Percentiles rank a stretch among this genome's conserved stretches.
phyloP scores from a whole-genome alignment of 2,797 vertebrate species.

The Lepilemur septentrionalis region DNA sequence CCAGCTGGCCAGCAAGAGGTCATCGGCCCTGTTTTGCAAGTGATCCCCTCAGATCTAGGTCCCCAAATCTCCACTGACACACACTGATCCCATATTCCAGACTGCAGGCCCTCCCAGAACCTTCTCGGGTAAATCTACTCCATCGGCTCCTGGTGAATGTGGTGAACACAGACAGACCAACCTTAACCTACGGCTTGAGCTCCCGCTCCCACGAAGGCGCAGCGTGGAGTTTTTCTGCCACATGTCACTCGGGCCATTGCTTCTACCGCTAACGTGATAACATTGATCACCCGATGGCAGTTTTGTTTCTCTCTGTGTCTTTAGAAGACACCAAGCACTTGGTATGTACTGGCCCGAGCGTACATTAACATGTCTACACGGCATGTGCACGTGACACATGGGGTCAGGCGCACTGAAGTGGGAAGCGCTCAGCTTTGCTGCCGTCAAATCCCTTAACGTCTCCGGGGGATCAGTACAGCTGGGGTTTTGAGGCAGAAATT shows the following conservation, averaged over 20 bases:
- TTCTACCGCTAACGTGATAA: fast-evolving
- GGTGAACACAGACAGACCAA: neutral
- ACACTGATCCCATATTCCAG: neutral
- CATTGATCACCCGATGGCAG: neutral
- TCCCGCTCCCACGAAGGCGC: neutral
- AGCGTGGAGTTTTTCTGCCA: fast-evolving
- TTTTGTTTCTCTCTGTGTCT: neutral
- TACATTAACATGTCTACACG: neutral
- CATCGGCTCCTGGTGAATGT: too few species aligned
- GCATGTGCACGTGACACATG: fast-evolving
- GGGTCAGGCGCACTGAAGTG: neutral
- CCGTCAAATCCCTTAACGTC: neutral
- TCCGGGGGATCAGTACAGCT: too few species aligned
- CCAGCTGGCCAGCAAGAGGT: neutral
- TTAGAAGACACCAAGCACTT: neutral
- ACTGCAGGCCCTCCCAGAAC: neutral
- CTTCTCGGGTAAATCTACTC: neutral
- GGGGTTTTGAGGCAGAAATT: neutral
- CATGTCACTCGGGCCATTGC: neutral
- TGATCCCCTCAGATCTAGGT: neutral
- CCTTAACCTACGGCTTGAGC: neutral
- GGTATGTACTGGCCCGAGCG: too few species aligned
- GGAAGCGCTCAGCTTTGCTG: neutral
- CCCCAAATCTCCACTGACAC: neutral
- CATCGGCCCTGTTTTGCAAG: fast-evolving